Conservation (phyloP, 2,113 vertebrate species). For the Crotalus tigris region DNA sequence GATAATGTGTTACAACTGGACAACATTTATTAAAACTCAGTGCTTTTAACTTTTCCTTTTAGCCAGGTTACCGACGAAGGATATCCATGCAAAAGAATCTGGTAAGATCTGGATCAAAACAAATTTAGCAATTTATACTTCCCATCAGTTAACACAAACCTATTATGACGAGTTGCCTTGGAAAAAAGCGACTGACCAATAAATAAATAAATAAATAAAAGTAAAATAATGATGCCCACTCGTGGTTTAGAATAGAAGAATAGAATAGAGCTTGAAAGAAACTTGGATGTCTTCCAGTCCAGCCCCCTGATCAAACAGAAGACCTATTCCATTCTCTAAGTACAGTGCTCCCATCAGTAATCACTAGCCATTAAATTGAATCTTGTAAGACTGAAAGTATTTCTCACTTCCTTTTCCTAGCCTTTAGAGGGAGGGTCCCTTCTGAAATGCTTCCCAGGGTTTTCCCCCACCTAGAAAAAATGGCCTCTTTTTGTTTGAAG, state of each 20-base stretch:
- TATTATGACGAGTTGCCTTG: not conserved
- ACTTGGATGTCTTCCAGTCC: no score
- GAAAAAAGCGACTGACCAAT: not conserved
- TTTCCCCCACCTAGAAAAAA: not conserved
- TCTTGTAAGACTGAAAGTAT: no score
- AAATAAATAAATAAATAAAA: not conserved
- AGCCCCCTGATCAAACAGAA: no score
- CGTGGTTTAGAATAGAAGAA: not conserved
- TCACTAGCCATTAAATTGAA: no score
- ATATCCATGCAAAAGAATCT: not conserved
- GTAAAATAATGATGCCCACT: not conserved
- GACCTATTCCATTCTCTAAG: no score
- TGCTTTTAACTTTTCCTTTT: not conserved
- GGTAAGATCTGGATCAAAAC: not conserved
- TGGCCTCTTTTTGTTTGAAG: no score
- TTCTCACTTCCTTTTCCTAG: no score
- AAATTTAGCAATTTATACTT: not conserved
- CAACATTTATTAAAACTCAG: not conserved
- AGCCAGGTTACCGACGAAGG: constrained; percentile 43
- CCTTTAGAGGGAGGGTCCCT: not conserved
- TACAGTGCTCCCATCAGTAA: no score
- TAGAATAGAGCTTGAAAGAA: no score
- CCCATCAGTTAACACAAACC: not conserved
- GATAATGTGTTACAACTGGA: not conserved
- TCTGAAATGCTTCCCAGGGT: not conserved